Percentiles rank a stretch among this genome's conserved stretches.
Conservation (phyloP, 1,140 invertebrate genomes). For the Alviniconcha marisindica region DNA sequence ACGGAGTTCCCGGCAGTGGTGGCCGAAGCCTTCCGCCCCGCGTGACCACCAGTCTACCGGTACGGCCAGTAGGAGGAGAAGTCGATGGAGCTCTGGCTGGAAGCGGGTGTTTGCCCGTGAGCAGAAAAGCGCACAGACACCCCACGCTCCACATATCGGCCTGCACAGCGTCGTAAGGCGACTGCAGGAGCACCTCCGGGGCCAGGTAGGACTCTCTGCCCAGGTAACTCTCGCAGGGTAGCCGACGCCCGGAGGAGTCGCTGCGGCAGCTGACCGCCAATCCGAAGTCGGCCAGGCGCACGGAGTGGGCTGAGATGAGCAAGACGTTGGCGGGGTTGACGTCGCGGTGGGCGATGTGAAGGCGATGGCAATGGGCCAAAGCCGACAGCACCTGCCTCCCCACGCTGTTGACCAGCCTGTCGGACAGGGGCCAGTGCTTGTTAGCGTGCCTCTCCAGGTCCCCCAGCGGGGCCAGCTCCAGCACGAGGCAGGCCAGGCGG, state of each 20-base stretch:
- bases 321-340: slow-evolving; percentile 61
- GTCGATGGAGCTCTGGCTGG: neutral
- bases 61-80: neutral
- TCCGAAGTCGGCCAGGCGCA: slow-evolving; percentile 62
- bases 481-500: slow-evolving; percentile 50
- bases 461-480: slow-evolving; percentile 59
- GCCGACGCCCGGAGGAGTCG: slow-evolving; percentile 35
- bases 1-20: neutral
- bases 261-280: slow-evolving; percentile 49
- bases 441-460: slow-evolving; percentile 51
- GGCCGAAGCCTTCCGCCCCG: neutral
- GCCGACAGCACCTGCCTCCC: slow-evolving; percentile 53
- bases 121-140: slow-evolving; percentile 48
- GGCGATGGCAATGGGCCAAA: slow-evolving; percentile 52
- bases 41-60: neutral
- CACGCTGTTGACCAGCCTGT: slow-evolving; percentile 21
- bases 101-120: slow-evolving; percentile 28
- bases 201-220: slow-evolving; percentile 55
- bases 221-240: slow-evolving; percentile 55
- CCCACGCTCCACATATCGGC: slow-evolving; percentile 62
- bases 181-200: slow-evolving; percentile 51
- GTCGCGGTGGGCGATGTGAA: slow-evolving; percentile 57
- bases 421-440: slow-evolving; percentile 27
- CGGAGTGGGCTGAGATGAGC: slow-evolving; percentile 40
- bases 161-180: slow-evolving; percentile 49